phyloP scores from a whole-genome alignment of 2,797 vertebrate genomes.

The Brotula barbata region DNA sequence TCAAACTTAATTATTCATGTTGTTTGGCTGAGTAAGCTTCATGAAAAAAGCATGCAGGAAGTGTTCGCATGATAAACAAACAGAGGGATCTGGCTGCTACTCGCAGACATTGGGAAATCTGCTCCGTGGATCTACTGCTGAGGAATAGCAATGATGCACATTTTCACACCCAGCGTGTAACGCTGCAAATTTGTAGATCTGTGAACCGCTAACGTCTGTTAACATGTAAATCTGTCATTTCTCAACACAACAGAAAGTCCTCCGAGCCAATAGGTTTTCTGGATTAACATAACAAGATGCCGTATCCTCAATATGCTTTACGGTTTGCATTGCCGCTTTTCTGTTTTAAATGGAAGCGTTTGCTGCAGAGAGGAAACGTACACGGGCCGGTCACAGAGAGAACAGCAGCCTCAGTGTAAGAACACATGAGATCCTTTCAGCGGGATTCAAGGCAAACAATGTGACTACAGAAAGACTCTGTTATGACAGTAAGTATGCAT shows the following conservation, averaged over 20 bases:
- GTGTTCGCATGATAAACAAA: conserved; percentile 51
- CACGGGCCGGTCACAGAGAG: too few relatives aligned
- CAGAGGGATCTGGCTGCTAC: conserved; percentile 39
- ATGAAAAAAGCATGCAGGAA: conserved; percentile 35
- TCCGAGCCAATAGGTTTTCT: conserved; percentile 31
- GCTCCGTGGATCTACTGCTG: conserved; percentile 41
- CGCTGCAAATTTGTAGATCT: conserved; percentile 55
- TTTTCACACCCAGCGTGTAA: conserved; percentile 65
- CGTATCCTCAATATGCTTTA: conserved; percentile 1
- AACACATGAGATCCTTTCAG: not conserved
- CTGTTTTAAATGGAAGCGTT: not conserved
- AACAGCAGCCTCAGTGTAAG: not conserved
- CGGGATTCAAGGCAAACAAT: conserved; percentile 16
- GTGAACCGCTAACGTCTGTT: conserved; percentile 71
- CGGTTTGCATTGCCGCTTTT: not conserved
- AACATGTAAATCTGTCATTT: conserved; percentile 61
- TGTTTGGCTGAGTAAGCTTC: conserved; percentile 52
- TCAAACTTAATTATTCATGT: conserved; percentile 64
- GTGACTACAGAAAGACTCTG: not conserved
- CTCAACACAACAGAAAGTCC: conserved; percentile 42
- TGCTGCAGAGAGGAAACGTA: not conserved
- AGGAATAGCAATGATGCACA: conserved; percentile 52
- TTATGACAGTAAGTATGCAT: conserved; percentile 5
- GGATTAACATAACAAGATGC: not conserved
- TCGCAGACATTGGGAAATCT: conserved; percentile 33